Base-by-base conservation (phyloP, 2,888 invertebrate species). In the Lypha dubia region DNA sequence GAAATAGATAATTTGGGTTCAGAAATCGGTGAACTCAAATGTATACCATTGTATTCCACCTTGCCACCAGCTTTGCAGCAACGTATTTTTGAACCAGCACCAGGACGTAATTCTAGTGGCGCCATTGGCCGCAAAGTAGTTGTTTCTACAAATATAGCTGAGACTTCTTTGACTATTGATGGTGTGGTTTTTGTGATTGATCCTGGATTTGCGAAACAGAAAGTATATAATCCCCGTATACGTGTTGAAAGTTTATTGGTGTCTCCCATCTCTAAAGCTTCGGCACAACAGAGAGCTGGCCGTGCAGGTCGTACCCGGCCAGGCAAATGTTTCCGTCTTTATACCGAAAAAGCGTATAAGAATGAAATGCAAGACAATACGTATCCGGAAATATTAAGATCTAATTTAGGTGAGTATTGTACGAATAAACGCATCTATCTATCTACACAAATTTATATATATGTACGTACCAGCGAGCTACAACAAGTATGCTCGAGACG, bases 161-260 rank as follows among this genome's bases (percentile, higher is more conserved):
- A 99, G 93, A 99, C 99, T 0, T 99, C 99, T 0, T 93, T 99
- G 28, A 99, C 99, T 6, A 99, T 99, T 89, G 99, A 99, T 89
- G 99, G 99, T 63, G 99, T 99, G 1, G 99, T 99, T 13, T 99
- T 99, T 91, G 99, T 99, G 11, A 99, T 99, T 90, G 99, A 99
- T 93, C 99, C 99, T 0, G 99, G 99, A 11, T 99, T 99, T 93
- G 98, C 99, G 0, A 99, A 99, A 90, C 99, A 99, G 92, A 99
- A 99, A 93, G 97, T 96, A 0, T 94, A 94, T 87, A 94, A 94
- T 92, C 94, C 94, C 3, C 91, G 94, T 86, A 94, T 94, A 87
- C 95, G 99, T 76, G 99, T 99, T 5, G 99, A 99, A 93, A 99
- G 99, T 3, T 93, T 99, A 15, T 93, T 99, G 1, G 99, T 99